Base-by-base conservation (phyloP, 2,888 invertebrate genomes). In the Rhodophaea formosa region DNA sequence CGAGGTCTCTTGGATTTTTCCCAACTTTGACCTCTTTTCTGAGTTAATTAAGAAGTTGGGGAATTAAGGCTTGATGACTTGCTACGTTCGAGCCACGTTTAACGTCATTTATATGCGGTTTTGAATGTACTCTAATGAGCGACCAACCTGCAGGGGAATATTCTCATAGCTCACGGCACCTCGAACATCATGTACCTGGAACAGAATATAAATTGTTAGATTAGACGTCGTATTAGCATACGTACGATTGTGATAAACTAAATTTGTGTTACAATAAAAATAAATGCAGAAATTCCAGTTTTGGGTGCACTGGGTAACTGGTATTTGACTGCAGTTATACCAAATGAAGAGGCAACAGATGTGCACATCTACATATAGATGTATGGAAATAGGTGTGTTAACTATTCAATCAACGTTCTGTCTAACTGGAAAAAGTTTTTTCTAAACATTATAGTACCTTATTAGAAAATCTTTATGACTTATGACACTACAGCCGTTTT, bases 21-120 rank as follows among this genome's bases (percentile, higher is more conserved):
- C 79, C 70, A 71, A 69, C 69, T 75, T 59, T 73, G 72, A 77
- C 80, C 77, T 80, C 72, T 75, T 77, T 79, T 71, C 71, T 66
- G 69, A 63, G 71, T 83, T 84, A 85, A 85, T 86, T 80, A 85
- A 84, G 82, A 79, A 77, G 76, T 77, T 68, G 66, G 71, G 69
- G 70, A 77, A 74, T 76, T 75, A 74, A 75, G 73, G 65, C 69
- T 67, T 70, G 73, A 75, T 78, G 74, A 69, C 70, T 71, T 67
- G 63, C 67, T 70, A 67, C 65, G 59, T 58, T 64, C 68, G 59
- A 59, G 61, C 59, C 64, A 39, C 12, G 65, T 59, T 69, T 71
- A 71, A 67, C 68, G 68, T 71, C 32, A 46, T 55, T 45, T 45
- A 53, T 53, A 55, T 69, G 62, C 65, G 70, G 68, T 68, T 39